Evolutionary conservation across 1,140 invertebrate species (phyloP).

Genomic region (Lysiphlebus fabarum): DNA sequence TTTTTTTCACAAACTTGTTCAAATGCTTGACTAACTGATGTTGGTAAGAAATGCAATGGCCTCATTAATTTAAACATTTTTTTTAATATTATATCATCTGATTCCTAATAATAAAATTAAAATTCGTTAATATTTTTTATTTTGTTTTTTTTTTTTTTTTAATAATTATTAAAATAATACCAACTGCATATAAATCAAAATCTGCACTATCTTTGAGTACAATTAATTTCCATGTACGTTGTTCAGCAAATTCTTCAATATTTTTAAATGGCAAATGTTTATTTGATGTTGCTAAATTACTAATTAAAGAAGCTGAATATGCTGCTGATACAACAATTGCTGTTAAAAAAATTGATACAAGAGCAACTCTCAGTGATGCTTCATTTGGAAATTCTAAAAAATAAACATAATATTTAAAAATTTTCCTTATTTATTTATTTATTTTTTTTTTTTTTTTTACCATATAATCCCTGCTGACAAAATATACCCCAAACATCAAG

Average conservation of each 20-base stretch:
- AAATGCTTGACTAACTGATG: slow-evolving; percentile 6
- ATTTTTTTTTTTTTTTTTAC: slow-evolving; percentile 28
- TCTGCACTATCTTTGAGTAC: slow-evolving; percentile 20
- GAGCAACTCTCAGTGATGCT: slow-evolving; percentile 32
- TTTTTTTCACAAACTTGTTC: slow-evolving; percentile 27
- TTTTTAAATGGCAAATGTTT: slow-evolving; percentile 26
- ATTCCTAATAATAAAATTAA: slow-evolving; percentile 2
- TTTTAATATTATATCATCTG: slow-evolving; percentile 7
- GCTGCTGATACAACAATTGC: slow-evolving; percentile 28
- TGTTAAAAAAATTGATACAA: slow-evolving; percentile 26
- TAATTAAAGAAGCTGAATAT: slow-evolving; percentile 32
- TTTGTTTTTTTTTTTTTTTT: neutral
- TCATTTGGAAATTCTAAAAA: slow-evolving; percentile 18
- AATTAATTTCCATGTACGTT: slow-evolving; percentile 28
- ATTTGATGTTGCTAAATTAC: slow-evolving; percentile 25
- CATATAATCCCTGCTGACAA: slow-evolving; percentile 39
- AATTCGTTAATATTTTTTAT: too few relatives aligned
- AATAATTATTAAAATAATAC: neutral
- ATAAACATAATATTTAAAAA: too few relatives aligned
- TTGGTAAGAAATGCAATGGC: slow-evolving; percentile 1
- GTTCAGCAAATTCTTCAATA: slow-evolving; percentile 27
- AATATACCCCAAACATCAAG: slow-evolving; percentile 36
- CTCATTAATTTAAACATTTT: slow-evolving; percentile 14
- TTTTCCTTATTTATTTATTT: too few relatives aligned
- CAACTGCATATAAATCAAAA: slow-evolving; percentile 18